Evolutionary conservation across 2,797 vertebrate genomes (phyloP).

Genomic region (Acridotheres tristis): DNA sequence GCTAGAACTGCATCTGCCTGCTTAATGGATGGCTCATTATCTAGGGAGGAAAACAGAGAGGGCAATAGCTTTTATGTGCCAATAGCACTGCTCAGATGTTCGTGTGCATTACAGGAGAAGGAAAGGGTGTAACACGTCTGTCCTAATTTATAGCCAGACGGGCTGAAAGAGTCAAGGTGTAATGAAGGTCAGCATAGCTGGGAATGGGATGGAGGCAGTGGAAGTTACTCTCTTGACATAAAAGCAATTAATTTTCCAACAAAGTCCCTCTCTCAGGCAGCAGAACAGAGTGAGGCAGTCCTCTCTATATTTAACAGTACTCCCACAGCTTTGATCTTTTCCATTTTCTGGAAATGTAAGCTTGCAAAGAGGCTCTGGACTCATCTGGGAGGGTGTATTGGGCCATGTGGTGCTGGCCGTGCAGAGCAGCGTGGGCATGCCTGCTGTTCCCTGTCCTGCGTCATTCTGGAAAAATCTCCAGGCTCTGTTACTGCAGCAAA

Average conservation of each 20-base stretch:
- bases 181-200: constrained; percentile 18
- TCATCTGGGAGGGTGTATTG: background rate
- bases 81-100: constrained; percentile 2
- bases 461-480: background rate
- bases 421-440: background rate
- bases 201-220: background rate
- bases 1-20: constrained; percentile 27
- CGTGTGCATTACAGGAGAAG: background rate
- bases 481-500: background rate
- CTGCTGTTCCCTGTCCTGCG: background rate
- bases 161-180: constrained; percentile 29
- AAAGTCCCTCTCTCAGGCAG: background rate
- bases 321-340: constrained; percentile 48
- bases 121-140: background rate
- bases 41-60: constrained; percentile 60
- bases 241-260: constrained; percentile 1
- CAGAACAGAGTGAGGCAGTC: background rate
- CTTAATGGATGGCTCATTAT: constrained; percentile 55
- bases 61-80: constrained; percentile 38
- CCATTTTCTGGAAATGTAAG: constrained; percentile 19
- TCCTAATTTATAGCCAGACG: constrained; percentile 37
- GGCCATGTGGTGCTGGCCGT: constrained; percentile 26
- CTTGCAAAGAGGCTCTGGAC: constrained; percentile 20
- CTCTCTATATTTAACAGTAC: background rate
- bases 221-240: constrained; percentile 19